Evolutionary conservation across 2,797 vertebrate species (phyloP).

Genomic region (Lithobates pipiens): DNA sequence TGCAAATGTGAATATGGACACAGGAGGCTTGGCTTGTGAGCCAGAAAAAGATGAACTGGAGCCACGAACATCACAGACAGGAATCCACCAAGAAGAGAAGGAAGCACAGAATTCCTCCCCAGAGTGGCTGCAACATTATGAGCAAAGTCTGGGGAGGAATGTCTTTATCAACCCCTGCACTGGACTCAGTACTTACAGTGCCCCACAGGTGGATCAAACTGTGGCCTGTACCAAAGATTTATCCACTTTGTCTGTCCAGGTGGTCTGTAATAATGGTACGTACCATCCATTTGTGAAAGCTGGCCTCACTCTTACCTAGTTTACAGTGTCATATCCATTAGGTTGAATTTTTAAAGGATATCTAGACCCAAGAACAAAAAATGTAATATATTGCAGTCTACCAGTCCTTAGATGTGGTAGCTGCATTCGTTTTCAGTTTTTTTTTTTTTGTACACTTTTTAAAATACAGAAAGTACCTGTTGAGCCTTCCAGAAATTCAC

Average conservation of each 20-base stretch:
- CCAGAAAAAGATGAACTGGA: background rate
- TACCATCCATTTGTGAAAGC: conserved; percentile 12
- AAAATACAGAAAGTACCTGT: no score
- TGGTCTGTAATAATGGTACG: conserved; percentile 86
- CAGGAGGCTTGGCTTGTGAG: background rate
- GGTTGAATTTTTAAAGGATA: no score
- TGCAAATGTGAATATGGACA: no score
- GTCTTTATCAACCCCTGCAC: conserved; percentile 90
- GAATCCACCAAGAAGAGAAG: background rate
- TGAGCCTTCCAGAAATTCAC: no score
- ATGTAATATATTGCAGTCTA: no score
- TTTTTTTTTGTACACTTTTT: no score
- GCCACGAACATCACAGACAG: background rate
- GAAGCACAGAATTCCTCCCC: background rate
- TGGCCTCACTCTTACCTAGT: no score
- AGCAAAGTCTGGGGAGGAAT: conserved; percentile 79
- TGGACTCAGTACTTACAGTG: conserved; percentile 87
- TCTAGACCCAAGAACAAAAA: no score
- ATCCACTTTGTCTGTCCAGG: conserved; percentile 87
- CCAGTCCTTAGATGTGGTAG: no score
- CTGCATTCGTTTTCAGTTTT: no score
- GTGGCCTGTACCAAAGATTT: conserved; percentile 84
- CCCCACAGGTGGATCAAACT: conserved; percentile 70
- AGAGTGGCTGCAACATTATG: conserved; percentile 89
- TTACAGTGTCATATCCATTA: no score